A percentile compares a stretch with the other conserved stretches of the same genome.
Evolutionary conservation across 2,113 vertebrate species (phyloP).

Genomic region (Planiliza haematocheilus): DNA sequence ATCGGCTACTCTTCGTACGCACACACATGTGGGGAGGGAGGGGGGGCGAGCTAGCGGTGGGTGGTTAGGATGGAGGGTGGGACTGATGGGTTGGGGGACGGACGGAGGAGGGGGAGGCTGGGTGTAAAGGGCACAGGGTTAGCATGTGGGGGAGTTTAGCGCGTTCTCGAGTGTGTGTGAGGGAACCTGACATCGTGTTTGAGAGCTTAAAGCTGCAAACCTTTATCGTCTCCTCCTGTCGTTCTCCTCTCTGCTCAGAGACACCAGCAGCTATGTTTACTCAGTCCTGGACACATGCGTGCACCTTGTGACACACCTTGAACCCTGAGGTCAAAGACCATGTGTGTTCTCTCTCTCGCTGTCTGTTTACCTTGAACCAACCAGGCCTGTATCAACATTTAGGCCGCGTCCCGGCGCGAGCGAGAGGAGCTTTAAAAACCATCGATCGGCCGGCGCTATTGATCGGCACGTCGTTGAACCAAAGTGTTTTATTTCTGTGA

Average conservation of each 20-base stretch:
- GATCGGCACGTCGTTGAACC: slow-evolving; percentile 23
- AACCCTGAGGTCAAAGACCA: slow-evolving; percentile 68
- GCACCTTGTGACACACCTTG: slow-evolving; percentile 37
- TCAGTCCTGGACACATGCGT: slow-evolving; percentile 4
- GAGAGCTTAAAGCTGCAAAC: slow-evolving; percentile 1
- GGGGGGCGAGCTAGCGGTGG: slow-evolving; percentile 18
- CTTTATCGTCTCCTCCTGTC: not conserved
- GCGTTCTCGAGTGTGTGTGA: not conserved
- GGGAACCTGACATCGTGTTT: slow-evolving; percentile 18
- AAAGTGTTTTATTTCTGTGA: slow-evolving; percentile 29
- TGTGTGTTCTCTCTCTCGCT: slow-evolving; percentile 52
- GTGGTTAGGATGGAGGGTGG: slow-evolving; percentile 36
- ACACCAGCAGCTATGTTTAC: slow-evolving; percentile 17
- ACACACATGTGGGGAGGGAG: not conserved
- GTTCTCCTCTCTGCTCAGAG: not conserved
- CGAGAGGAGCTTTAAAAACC: slow-evolving; percentile 13
- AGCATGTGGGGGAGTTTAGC: slow-evolving; percentile 51
- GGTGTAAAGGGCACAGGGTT: slow-evolving; percentile 67
- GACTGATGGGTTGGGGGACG: slow-evolving; percentile 49
- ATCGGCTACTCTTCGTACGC: slow-evolving; percentile 68
- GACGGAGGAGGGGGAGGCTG: slow-evolving; percentile 42
- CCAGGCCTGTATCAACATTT: slow-evolving; percentile 53
- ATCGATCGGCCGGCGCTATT: slow-evolving; percentile 30
- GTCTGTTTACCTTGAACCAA: slow-evolving; percentile 50
- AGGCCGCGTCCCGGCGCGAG: slow-evolving; percentile 22